phyloP scores from a whole-genome alignment of 2,888 invertebrate genomes.

The Elysia crispata region DNA sequence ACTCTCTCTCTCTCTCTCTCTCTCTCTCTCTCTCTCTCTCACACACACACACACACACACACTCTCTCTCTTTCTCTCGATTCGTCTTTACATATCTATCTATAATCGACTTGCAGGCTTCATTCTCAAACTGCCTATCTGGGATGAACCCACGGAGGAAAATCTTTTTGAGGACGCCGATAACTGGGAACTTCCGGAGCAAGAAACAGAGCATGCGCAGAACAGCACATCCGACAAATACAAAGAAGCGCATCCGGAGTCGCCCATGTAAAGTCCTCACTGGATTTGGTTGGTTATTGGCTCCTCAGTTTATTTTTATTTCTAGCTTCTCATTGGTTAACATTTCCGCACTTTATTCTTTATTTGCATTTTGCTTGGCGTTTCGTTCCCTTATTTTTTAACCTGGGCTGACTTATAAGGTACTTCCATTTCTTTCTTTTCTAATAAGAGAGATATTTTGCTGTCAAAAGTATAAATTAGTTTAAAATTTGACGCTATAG shows the following conservation, averaged over 20 bases:
- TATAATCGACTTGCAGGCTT: too few species aligned
- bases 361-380: neutral
- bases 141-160: constrained; percentile 36
- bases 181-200: constrained; percentile 39
- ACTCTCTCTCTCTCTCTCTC: too few species aligned
- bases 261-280: constrained; percentile 35
- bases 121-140: constrained; percentile 36
- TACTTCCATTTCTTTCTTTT: too few species aligned
- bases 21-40: too few species aligned
- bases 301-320: neutral
- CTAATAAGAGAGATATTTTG: too few species aligned
- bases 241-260: neutral
- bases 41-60: too few species aligned
- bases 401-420: too few species aligned
- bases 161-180: constrained; percentile 36
- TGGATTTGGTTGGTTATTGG: constrained; percentile 2
- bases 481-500: too few species aligned
- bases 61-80: too few species aligned
- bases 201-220: neutral
- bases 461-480: too few species aligned
- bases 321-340: neutral
- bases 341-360: neutral
- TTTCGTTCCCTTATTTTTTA: neutral
- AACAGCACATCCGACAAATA: constrained; percentile 17
- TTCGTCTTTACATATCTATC: too few species aligned